Base-by-base conservation (phyloP, 1,140 invertebrate genomes). In the Drosophila triauraria region DNA sequence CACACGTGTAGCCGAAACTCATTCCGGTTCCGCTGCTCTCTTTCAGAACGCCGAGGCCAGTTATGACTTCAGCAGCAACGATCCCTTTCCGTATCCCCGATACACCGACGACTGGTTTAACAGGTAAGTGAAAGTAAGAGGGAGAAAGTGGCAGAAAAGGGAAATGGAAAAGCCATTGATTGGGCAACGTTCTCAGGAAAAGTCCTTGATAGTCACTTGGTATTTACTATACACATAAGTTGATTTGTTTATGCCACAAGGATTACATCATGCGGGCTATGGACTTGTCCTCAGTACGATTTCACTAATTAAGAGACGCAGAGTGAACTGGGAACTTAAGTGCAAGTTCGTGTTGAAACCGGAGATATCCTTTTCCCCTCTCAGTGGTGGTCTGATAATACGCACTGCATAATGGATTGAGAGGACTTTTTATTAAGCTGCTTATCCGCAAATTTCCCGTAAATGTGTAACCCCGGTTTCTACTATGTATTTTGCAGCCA, bases 61-160 rank as follows among this genome's bases (percentile, higher is more conserved):
- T 80, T 99, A 99, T 93, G 98, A 99, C 93, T 99, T 99, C 93
- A 99, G 98, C 93, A 99, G 98, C 92, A 99, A 99, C 91, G 98
- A 99, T 93, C 98, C 98, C 5, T 99, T 95, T 92, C 98, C 98
- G 0, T 99, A 99, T 94, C 98, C 98, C 8, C 94, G 98, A 71
- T 99, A 99, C 91, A 99, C 98, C 0, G 98, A 99, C 84, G 98
- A 99, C 92, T 99, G 98, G 98, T 99, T 99, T 93, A 99, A 99
- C 94, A 98, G 97, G 97, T 98, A 93, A 95, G 93, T 70, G 53
- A 17, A 32, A 51, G 35, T 17, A 25, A 10, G 44, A 32, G 9
- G 32, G 32, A 35, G 20, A 6, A 32, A n/a, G 17, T 3, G 32
- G 10, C 27, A 6, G 6, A 13, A 17, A 93, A 95, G 93, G 59